Evolutionary conservation across 2,888 invertebrate genomes (phyloP).

Genomic region (Cheilosia pagana): DNA sequence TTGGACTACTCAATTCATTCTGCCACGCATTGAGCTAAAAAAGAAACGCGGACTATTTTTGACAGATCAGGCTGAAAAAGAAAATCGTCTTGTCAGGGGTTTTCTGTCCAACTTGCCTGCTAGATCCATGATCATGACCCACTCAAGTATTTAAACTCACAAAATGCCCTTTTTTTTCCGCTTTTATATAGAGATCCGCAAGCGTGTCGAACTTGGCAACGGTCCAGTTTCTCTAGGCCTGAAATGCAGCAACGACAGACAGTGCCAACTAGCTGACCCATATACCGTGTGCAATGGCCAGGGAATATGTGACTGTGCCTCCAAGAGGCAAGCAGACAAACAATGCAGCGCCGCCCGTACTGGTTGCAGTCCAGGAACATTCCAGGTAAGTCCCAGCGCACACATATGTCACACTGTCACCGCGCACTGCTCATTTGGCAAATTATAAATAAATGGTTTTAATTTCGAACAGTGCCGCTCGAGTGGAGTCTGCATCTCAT

Average conservation of each 20-base stretch:
- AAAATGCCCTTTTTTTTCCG: slow-evolving; percentile 5
- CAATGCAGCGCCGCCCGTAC: slow-evolving; percentile 88
- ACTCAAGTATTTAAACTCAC: background rate
- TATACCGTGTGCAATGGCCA: slow-evolving; percentile 87
- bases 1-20: no score
- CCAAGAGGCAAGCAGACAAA: slow-evolving; percentile 84
- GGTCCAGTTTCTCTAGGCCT: slow-evolving; percentile 89
- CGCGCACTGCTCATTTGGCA: slow-evolving; percentile 52
- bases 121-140: background rate
- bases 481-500: slow-evolving; percentile 93
- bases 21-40: no score
- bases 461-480: slow-evolving; percentile 89
- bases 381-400: slow-evolving; percentile 86
- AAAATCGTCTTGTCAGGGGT: no score
- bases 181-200: slow-evolving; percentile 80
- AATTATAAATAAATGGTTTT: slow-evolving; percentile 68
- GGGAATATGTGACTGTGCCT: slow-evolving; percentile 89
- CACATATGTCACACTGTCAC: no score
- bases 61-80: no score
- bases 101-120: background rate
- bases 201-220: slow-evolving; percentile 82
- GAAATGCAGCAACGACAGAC: slow-evolving; percentile 89
- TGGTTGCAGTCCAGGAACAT: slow-evolving; percentile 93
- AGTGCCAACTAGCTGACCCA: slow-evolving; percentile 92
- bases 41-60: no score